A percentile compares a stretch with the other conserved stretches of the same genome.
Conservation (phyloP, 1,140 invertebrate species). For the Maniola jurtina region DNA sequence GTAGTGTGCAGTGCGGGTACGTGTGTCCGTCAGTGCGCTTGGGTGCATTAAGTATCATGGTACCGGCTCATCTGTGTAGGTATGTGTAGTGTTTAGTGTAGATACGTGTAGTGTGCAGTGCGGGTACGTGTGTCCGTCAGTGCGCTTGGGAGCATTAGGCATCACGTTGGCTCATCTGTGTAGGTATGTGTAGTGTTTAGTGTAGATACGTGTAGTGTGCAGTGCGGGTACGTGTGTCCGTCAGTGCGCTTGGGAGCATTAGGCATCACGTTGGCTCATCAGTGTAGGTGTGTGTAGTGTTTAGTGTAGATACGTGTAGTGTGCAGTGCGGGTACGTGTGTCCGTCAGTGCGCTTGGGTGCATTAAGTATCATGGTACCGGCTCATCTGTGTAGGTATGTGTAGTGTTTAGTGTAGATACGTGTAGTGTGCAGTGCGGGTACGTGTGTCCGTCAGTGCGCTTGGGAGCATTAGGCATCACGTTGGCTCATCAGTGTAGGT, state of each 20-base stretch:
- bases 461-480: slow-evolving; percentile 37
- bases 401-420: no score
- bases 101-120: slow-evolving; percentile 40
- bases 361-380: slow-evolving; percentile 40
- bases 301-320: slow-evolving; percentile 41
- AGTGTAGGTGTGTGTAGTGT: slow-evolving; percentile 14
- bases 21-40: no score
- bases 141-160: slow-evolving; percentile 31
- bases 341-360: slow-evolving; percentile 29
- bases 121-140: slow-evolving; percentile 31
- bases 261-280: slow-evolving; percentile 38
- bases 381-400: slow-evolving; percentile 40
- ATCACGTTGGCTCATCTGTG: slow-evolving; percentile 39
- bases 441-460: slow-evolving; percentile 27
- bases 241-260: slow-evolving; percentile 35
- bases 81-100: background rate
- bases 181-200: no score
- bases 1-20: no score
- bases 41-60: no score
- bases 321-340: slow-evolving; percentile 1
- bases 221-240: slow-evolving; percentile 16
- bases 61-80: no score
- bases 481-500: slow-evolving; percentile 41
- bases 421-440: no score
- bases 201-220: no score